phyloP scores from a whole-genome alignment of 2,113 vertebrate genomes.

The Todiramphus saurophagus region DNA sequence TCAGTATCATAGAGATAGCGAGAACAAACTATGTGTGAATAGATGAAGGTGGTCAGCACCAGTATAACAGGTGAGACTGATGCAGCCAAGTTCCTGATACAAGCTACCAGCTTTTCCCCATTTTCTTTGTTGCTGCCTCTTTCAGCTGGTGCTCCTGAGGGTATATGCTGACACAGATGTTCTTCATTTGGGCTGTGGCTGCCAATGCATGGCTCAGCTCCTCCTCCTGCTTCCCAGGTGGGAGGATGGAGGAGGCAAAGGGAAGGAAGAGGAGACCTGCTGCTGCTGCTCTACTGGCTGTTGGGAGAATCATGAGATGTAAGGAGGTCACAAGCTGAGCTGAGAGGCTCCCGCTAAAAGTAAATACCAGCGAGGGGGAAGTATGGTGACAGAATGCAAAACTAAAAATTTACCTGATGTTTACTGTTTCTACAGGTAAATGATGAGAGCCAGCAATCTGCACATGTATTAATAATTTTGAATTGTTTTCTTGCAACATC shows the following conservation, averaged over 20 bases:
- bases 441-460: not conserved
- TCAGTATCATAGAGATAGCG: not conserved
- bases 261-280: not conserved
- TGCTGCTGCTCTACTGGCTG: not conserved
- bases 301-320: rapidly evolving
- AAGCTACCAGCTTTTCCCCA: not conserved
- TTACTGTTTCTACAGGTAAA: not conserved
- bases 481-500: not conserved
- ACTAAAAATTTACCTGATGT: not conserved
- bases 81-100: not conserved
- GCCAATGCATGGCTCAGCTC: rapidly evolving
- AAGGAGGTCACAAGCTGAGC: rapidly evolving
- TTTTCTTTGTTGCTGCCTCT: not conserved
- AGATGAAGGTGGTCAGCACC: not conserved
- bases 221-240: not conserved
- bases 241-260: not conserved
- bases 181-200: not conserved
- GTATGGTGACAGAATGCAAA: not conserved
- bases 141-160: rapidly evolving
- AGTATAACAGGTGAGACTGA: not conserved
- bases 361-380: not conserved
- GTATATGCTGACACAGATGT: rapidly evolving
- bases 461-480: not conserved
- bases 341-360: not conserved
- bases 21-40: not conserved